Evolutionary conservation across 1,140 invertebrate genomes (phyloP).

Genomic region (Mizuhopecten yessoensis): DNA sequence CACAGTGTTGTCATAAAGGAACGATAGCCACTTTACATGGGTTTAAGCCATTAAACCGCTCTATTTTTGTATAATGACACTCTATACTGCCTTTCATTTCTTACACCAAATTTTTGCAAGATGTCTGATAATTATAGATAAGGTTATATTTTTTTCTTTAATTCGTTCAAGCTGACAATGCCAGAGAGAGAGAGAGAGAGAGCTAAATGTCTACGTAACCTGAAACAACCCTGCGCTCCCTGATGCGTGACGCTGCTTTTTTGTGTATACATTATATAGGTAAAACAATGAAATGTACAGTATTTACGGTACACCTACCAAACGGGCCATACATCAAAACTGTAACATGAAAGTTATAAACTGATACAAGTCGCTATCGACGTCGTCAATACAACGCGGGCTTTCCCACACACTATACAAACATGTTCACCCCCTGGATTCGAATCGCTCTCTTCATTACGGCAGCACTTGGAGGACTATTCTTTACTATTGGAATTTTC

Average conservation of each 20-base stretch:
- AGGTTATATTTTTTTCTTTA: no score
- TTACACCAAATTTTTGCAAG: no score
- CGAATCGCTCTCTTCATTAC: background rate
- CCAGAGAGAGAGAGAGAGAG: background rate
- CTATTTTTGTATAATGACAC: no score
- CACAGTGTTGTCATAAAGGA: no score
- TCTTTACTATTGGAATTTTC: background rate
- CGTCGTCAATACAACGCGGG: background rate
- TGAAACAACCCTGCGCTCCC: background rate
- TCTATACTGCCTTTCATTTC: no score
- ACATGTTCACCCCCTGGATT: background rate
- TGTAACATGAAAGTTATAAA: conserved; percentile 22
- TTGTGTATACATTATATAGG: conserved; percentile 8
- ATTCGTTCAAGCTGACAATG: background rate
- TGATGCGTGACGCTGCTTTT: background rate
- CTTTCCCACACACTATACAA: background rate
- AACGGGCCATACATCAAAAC: conserved; percentile 31
- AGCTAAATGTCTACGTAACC: no score
- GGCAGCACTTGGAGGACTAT: background rate
- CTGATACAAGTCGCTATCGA: background rate
- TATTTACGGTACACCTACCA: conserved; percentile 24
- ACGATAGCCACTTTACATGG: no score
- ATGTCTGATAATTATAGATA: no score
- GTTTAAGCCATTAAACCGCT: no score
- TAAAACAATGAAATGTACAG: conserved; percentile 27